Percentiles rank a stretch among this genome's conserved stretches.
These are phyloP conservation scores for Eulemur rufifrons DNA, from an alignment of 2,113 vertebrate genomes.

Conservation along the genomic window DNA sequence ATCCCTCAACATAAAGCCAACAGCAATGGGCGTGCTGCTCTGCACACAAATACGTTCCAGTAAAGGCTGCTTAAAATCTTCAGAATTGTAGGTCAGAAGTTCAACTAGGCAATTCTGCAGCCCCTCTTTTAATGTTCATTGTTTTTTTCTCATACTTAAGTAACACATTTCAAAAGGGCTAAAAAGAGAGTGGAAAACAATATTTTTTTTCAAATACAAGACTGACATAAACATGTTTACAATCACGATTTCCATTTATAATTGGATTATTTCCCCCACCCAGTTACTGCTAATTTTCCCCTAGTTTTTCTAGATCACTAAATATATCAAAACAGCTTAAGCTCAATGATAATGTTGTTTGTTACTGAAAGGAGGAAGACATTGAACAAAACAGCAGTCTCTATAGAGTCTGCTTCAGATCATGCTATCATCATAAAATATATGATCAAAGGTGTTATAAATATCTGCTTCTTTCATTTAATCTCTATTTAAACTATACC, in stretches of 20 bases:
- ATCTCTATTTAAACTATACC: constrained; percentile 68
- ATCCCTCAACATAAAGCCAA: background rate
- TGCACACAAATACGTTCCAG: background rate
- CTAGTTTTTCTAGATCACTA: background rate
- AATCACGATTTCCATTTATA: background rate
- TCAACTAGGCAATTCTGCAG: background rate
- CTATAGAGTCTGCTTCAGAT: constrained; percentile 48
- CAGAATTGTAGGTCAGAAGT: background rate
- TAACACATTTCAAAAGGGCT: background rate
- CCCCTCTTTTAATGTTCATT: background rate
- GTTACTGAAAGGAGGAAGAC: background rate
- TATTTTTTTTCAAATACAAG: background rate
- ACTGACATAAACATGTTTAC: background rate
- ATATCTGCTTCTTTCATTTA: constrained; percentile 66
- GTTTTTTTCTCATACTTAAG: constrained; percentile 31
- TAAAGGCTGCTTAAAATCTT: background rate
- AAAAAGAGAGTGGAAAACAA: background rate
- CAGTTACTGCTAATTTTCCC: background rate
- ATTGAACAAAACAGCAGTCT: background rate
- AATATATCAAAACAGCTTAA: background rate
- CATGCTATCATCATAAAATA: constrained; percentile 9
- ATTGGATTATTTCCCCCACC: background rate
- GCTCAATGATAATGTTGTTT: background rate
- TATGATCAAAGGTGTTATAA: constrained; percentile 49
- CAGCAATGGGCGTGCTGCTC: background rate